phyloP scores from a whole-genome alignment of 2,113 vertebrate species.

The Cephalophus harveyi region DNA sequence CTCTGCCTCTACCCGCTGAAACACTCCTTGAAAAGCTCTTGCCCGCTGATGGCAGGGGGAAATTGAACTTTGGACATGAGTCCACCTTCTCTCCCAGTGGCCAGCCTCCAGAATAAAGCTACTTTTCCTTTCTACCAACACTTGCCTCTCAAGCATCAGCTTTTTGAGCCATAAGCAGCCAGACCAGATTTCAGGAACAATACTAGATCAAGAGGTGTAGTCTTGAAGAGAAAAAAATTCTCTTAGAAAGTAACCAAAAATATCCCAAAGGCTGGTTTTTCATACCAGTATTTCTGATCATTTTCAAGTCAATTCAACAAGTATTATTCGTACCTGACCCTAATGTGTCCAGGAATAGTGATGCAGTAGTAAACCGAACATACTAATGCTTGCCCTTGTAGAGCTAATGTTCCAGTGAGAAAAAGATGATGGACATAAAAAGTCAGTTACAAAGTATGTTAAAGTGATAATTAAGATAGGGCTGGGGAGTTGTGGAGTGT shows the following conservation, averaged over 20 bases:
- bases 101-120: background rate
- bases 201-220: background rate
- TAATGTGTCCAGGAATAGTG: background rate
- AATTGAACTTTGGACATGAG: background rate
- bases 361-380: accelerated
- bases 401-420: accelerated
- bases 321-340: background rate
- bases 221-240: background rate
- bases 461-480: background rate
- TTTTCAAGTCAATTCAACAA: background rate
- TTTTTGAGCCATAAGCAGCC: background rate
- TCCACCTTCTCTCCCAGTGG: background rate
- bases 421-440: accelerated
- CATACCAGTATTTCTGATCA: background rate
- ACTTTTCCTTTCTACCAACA: background rate
- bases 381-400: accelerated
- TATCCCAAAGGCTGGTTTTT: background rate
- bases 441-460: background rate
- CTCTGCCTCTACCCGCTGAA: background rate
- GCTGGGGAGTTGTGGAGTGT: background rate
- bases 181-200: background rate
- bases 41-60: background rate
- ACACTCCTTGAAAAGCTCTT: background rate
- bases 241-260: background rate
- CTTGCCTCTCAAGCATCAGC: background rate